These are phyloP conservation scores for Blera fallax DNA, from an alignment of 2,888 invertebrate species.

Conservation along the genomic window DNA sequence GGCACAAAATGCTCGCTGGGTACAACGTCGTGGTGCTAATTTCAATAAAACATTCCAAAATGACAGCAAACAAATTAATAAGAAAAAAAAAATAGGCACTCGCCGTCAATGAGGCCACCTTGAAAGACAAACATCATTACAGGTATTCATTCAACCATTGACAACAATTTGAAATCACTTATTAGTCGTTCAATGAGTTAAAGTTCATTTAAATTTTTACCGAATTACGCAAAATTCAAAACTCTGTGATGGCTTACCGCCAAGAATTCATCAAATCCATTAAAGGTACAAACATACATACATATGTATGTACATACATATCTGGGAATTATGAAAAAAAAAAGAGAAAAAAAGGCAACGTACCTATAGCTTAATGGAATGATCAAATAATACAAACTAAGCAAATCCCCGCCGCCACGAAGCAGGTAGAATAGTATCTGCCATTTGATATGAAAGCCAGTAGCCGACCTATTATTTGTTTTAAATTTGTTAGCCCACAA, in stretches of 20 bases:
- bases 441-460: slow-evolving; percentile 72
- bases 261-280: slow-evolving; percentile 34
- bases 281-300: not conserved
- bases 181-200: slow-evolving; percentile 31
- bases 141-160: slow-evolving; percentile 44
- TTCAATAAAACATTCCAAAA: slow-evolving; percentile 1
- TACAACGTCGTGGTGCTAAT: not conserved
- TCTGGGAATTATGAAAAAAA: slow-evolving; percentile 1
- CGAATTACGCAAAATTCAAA: slow-evolving; percentile 67
- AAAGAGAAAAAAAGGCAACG: slow-evolving; percentile 6
- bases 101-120: slow-evolving; percentile 46
- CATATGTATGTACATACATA: not conserved
- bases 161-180: slow-evolving; percentile 57
- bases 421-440: slow-evolving; percentile 23
- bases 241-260: not conserved
- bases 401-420: slow-evolving; percentile 15
- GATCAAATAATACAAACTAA: slow-evolving; percentile 58
- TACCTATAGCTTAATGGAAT: slow-evolving; percentile 57
- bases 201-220: slow-evolving; percentile 50
- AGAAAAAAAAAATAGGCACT: slow-evolving; percentile 6
- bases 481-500: slow-evolving; percentile 74
- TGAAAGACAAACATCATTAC: slow-evolving; percentile 62
- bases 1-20: not conserved
- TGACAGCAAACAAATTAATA: slow-evolving; percentile 19
- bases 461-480: slow-evolving; percentile 74